Base-by-base conservation (phyloP, 2,888 invertebrate genomes). In the Dioctria rufipes region DNA sequence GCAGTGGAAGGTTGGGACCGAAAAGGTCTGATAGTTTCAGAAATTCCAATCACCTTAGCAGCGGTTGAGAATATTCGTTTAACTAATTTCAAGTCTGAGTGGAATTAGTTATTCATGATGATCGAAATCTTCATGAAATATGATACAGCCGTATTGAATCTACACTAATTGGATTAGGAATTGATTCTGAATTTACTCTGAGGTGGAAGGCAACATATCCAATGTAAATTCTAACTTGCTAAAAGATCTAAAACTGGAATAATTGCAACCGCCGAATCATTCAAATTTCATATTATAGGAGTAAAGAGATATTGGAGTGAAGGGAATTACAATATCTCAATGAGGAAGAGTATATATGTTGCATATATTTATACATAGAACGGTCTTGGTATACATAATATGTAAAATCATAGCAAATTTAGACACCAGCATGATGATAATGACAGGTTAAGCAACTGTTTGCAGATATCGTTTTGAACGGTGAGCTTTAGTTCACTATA, bases 61-160 rank as follows among this genome's bases (percentile, higher is more conserved):
- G 25, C 60, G 60, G 73, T 58, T 73, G 11, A 2, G 39, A 75
- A 42, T 58, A 25, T 37, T 43, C 42, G 39, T 75, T 58, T 43
- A 25, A 25, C 25, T 25, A 75, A 75, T 75, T 75, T 60, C 60
- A n/a, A 42, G 6, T 43, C 25, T 8, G 25, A 25, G 43, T 39
- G 43, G 42, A 60, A 75, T 58, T 75, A 75, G 43, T 75, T 42
- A 75, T 75, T 75, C 43, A 75, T 75, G 58, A 13, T 43, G 40
- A 60, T 75, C 42, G 58, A 5, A 42, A 60, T 75, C 42, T 49
- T 46, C 69, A 46, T 51, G 51, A 51, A 39, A 37, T 69, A 69
- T 69, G 39, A 69, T 69, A 49, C 69, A 5, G n/a, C 54, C 39
- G 49, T 51, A 69, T 69, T 69, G 69, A 69, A 11, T 69, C 49